Evolutionary conservation across 1,140 invertebrate genomes (phyloP).

Genomic region (Drosophila ogumai): DNA sequence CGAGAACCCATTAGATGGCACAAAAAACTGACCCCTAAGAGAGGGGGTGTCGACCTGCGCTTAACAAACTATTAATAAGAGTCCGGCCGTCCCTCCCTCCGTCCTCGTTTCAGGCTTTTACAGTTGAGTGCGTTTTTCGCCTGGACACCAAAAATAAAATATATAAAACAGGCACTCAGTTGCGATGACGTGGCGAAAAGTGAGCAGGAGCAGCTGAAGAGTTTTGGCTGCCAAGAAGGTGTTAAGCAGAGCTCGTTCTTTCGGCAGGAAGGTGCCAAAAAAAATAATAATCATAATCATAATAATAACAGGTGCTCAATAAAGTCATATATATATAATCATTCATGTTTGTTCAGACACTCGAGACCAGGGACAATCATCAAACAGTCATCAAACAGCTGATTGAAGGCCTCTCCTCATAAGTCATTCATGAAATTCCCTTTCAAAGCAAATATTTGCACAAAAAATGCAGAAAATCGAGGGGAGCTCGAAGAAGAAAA

Average conservation of each 20-base stretch:
- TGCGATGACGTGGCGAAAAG: constrained; percentile 72
- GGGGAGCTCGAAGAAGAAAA: not conserved
- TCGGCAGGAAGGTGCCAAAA: constrained; percentile 47
- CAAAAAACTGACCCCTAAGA: constrained; percentile 49
- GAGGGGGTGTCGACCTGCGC: constrained; percentile 76
- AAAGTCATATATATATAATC: constrained; percentile 44
- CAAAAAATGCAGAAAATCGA: constrained; percentile 41
- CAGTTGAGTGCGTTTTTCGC: constrained; percentile 63
- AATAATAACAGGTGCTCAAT: constrained; percentile 52
- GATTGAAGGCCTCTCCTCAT: constrained; percentile 50
- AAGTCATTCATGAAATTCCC: constrained; percentile 69
- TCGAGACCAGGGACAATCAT: constrained; percentile 40
- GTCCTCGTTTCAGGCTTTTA: constrained; percentile 51
- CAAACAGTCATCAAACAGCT: constrained; percentile 62
- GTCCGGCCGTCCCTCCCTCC: not conserved
- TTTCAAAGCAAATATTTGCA: constrained; percentile 67
- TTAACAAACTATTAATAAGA: constrained; percentile 82
- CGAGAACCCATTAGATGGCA: constrained; percentile 70
- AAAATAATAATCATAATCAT: constrained; percentile 46
- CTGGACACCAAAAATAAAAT: constrained; percentile 27
- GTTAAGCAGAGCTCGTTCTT: constrained; percentile 61
- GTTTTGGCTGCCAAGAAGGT: constrained; percentile 61
- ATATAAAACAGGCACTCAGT: constrained; percentile 67
- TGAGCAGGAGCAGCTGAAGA: constrained; percentile 55
- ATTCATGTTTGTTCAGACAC: constrained; percentile 40